Percentiles rank a stretch among this genome's conserved stretches.
Evolutionary conservation across 2,113 vertebrate genomes (phyloP).

Genomic region (Eulemur macaco): DNA sequence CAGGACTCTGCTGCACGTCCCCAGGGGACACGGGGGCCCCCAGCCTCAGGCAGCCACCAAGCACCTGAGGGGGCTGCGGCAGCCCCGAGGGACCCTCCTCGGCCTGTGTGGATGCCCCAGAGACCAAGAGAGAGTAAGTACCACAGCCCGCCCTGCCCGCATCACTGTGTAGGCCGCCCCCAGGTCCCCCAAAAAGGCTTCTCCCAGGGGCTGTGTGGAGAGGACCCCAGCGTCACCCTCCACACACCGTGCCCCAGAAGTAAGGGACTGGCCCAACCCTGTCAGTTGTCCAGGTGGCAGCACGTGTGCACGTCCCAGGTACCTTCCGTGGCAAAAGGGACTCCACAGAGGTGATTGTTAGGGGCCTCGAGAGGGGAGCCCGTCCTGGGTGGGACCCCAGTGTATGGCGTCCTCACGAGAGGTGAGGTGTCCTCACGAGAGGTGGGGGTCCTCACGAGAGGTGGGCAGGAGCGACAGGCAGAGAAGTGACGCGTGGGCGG

Average conservation of each 20-base stretch:
- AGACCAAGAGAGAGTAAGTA: slow-evolving; percentile 78
- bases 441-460: too few species aligned
- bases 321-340: background rate
- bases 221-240: background rate
- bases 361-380: background rate
- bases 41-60: background rate
- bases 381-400: rapidly evolving
- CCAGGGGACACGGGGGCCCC: background rate
- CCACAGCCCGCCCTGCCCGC: background rate
- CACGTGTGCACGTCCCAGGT: background rate
- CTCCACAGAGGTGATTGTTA: background rate
- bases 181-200: too few species aligned
- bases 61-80: rapidly evolving
- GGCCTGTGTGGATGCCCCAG: background rate
- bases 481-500: background rate
- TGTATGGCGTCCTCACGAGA: background rate
- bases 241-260: background rate
- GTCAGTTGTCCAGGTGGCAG: background rate
- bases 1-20: background rate
- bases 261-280: background rate
- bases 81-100: background rate
- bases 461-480: background rate
- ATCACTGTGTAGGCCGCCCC: background rate
- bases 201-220: background rate
- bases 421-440: background rate